Base-by-base conservation (phyloP, 1,140 invertebrate genomes). In the Drosophila sp. region DNA sequence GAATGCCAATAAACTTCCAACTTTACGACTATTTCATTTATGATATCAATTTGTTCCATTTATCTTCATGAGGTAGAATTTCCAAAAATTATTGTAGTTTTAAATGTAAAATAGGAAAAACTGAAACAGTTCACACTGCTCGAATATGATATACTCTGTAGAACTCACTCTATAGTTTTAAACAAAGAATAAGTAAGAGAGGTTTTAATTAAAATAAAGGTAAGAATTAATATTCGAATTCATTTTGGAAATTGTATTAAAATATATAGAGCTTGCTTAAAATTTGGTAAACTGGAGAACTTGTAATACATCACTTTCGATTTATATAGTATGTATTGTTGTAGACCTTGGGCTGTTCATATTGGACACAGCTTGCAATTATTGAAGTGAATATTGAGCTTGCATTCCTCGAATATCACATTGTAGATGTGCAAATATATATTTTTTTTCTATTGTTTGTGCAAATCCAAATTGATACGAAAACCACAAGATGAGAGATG, bases 301-400 rank as follows among this genome's bases (percentile, higher is more conserved):
- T 41, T 27, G 45, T n/a, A 1, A 9, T 27, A 7, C 36, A 13
- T 38, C 36, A 38, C 11, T 38, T 13, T 13, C 11, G n/a, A 38
- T 38, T 38, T 2, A 13, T 13, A 7, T 29, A 8, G 46, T 3
- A 32, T 1, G 32, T 32, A 50, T 50, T 32, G 8, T 29, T 4
- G 7, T 13, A 32, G 46, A 7, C 46, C 46, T 50, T 29, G 7
- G 7, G 25, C 25, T n/a, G 32, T 50, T 29, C 7, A 50, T 50
- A 29, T 32, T 50, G 25, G 13, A 14, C 46, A 50, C 25, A 32
- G 6, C 6, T 14, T 27, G 46, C 46, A 50, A 50, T 50, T 50
- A 50, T 50, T 50, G 29, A 50, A 50, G 27, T 50, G 46, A 29
- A 50, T 50, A 50, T 50, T 50, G 25, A 29, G 36, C 7, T 41